Evolutionary conservation across 2,113 vertebrate species (phyloP), one percentile per base, ranked within the genome.

Genomic region (Fukomys damarensis): DNA sequence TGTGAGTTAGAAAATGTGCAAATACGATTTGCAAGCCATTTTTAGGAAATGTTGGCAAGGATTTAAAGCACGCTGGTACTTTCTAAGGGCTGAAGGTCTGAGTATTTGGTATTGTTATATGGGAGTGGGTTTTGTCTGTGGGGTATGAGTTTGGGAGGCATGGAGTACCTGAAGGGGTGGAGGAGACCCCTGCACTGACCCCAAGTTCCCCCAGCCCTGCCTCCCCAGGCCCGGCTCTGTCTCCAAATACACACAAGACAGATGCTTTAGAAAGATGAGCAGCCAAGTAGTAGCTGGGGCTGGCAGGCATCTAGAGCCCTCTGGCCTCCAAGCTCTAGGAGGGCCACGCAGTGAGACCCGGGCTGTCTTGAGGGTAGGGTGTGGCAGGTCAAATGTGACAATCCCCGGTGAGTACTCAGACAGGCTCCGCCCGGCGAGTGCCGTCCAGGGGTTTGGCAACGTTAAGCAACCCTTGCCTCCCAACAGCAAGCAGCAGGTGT

Each of bases 251-350:
- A 35, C 3, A 13, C 0, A 3, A 8, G 17, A 11, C 70, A 58
- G 2, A 41, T 5, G 4, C 32, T 32, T 32, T 59, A 65, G 20
- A 41, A 5, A 72, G 30, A 24, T 12, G 1, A 10, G 32, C 1
- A 2, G 20, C 46, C 4, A 0, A 1, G 2, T 3, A 11, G 41
- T 22, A 56, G 6, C 3, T 43, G 8, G 17, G 32, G 7, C 13
- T 1, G 7, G 58, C 17, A 3, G 3, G 4, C 0, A 10, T 52
- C 63, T 68, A 8, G 19, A 38, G 49, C 11, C 20, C 19, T 65
- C 32, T 52, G 1, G 0, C 43, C 43, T 65, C 26, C 5, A 1
- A 0, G 72, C 63, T 43, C 8, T 87, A 26, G 22, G 10, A 72
- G 19, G 28, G 17, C 14, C 3, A 0, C 2, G 0, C 43, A 14